These are phyloP conservation scores for Drosophila ezoana DNA, from an alignment of 2,888 invertebrate genomes.

Conservation along the genomic window DNA sequence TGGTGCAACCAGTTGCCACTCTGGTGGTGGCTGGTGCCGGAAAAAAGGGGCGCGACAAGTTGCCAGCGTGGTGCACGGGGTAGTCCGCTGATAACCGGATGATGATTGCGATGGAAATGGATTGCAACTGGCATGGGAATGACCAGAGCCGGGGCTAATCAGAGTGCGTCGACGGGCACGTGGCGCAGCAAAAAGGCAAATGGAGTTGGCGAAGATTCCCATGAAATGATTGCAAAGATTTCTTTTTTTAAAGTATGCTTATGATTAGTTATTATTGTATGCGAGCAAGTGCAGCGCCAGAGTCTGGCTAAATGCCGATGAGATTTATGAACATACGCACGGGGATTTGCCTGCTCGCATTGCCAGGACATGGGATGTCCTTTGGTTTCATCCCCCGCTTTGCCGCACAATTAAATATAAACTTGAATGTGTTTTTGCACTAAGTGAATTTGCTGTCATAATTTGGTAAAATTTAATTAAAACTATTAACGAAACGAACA, in stretches of 20 bases:
- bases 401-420: slow-evolving; percentile 47
- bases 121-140: slow-evolving; percentile 6
- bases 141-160: slow-evolving; percentile 69
- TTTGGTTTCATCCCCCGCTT: not conserved
- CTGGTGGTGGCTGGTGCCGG: slow-evolving; percentile 31
- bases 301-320: slow-evolving; percentile 58
- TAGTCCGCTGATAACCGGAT: slow-evolving; percentile 37
- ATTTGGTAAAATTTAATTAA: slow-evolving; percentile 78
- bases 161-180: slow-evolving; percentile 79
- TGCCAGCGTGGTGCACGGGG: slow-evolving; percentile 28
- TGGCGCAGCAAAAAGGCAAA: slow-evolving; percentile 60
- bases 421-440: slow-evolving; percentile 40
- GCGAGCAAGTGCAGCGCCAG: slow-evolving; percentile 64
- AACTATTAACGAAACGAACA: slow-evolving; percentile 62
- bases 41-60: slow-evolving; percentile 20
- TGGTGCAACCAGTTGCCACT: slow-evolving; percentile 53
- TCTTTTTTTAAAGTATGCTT: slow-evolving; percentile 64
- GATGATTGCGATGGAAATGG: slow-evolving; percentile 23
- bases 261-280: slow-evolving; percentile 71
- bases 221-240: slow-evolving; percentile 67
- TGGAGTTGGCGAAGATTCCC: slow-evolving; percentile 59
- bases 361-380: not conserved
- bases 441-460: slow-evolving; percentile 65
- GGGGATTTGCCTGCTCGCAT: slow-evolving; percentile 52
- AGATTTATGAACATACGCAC: slow-evolving; percentile 59